These are phyloP conservation scores for Cheilosia soror DNA, from an alignment of 2,888 invertebrate genomes.

Conservation along the genomic window DNA sequence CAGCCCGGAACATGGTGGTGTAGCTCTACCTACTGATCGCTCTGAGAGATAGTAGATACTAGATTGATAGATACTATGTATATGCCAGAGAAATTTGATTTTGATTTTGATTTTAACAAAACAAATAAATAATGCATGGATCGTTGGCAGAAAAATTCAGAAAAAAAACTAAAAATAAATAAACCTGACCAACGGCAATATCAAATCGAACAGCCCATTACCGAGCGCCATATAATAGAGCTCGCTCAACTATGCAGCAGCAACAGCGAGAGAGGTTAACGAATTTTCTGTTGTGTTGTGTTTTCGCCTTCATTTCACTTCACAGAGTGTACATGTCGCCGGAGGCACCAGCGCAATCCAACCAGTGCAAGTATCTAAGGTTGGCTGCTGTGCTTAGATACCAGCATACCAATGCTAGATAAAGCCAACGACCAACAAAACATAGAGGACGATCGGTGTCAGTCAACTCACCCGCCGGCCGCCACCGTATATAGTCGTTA, in stretches of 20 bases:
- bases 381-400: slow-evolving; percentile 51
- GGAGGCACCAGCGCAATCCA: slow-evolving; percentile 17
- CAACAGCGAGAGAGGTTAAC: slow-evolving; percentile 52
- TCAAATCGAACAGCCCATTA: slow-evolving; percentile 31
- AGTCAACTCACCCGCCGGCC: slow-evolving; percentile 71
- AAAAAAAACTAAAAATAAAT: slow-evolving; percentile 15
- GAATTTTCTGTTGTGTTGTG: slow-evolving; percentile 43
- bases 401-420: slow-evolving; percentile 60
- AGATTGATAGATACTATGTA: no score
- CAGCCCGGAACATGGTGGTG: slow-evolving; percentile 45
- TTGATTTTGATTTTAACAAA: background rate
- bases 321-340: slow-evolving; percentile 24
- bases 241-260: background rate
- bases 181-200: slow-evolving; percentile 71
- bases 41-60: no score
- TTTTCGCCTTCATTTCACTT: slow-evolving; percentile 71
- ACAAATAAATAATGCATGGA: background rate
- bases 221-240: slow-evolving; percentile 13
- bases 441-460: slow-evolving; percentile 73
- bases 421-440: slow-evolving; percentile 57
- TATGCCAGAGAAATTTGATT: no score
- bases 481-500: slow-evolving; percentile 56
- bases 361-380: slow-evolving; percentile 60
- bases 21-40: slow-evolving; percentile 67
- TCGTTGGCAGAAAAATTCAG: background rate